Base-by-base conservation (phyloP, 2,888 invertebrate species). In the Cheilosia grossa region DNA sequence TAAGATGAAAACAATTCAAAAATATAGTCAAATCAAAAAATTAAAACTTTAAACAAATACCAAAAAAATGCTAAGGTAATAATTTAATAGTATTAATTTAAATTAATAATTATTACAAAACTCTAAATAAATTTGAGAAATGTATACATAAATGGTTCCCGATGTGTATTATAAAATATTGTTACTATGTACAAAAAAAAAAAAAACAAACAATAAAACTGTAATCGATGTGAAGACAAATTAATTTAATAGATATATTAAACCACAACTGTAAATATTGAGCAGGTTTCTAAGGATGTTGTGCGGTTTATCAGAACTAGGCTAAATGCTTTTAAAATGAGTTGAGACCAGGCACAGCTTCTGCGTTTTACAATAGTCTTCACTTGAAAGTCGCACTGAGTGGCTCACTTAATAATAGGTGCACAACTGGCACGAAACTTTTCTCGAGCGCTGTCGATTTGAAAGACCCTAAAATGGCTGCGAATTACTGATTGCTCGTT, bases 1-100 rank as follows among this genome's bases (percentile, higher is more conserved):
- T 4, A 37, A 37, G 13, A 37, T 37, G 51, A 30, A 58, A 51
- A 37, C 30, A 70, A 64, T 58, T 51, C 51, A 33, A 70, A 79
- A 54, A 56, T 47, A 64, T 78, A 78, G 51, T 63, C 19, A 79
- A 82, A 73, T 67, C 51, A 79, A 67, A 77, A 27, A 63, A 78
- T 40, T 21, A 33, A 30, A 78, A 56, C 27, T 27, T 15, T 30
- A 17, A 44, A 33, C 51, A 37, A 51, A 27, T 4, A 27, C 30
- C 51, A 74, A 33, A 66, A 42, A 66, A 53, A 59, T 42, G 17
- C 40, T 19, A 30, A 19, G 19, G 70, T 6, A 75, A 53, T 37
- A 63, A 51, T 73, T 78, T 73, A 51, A 66, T 59, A 67, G 66
- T 21, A 58, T 61, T 49, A 42, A 37, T 77, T 72, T 51, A 63